Evolutionary conservation across 35 echinoderm and acorn worm genomes (phyloP).

Genomic region (Apostichopus californicus): DNA sequence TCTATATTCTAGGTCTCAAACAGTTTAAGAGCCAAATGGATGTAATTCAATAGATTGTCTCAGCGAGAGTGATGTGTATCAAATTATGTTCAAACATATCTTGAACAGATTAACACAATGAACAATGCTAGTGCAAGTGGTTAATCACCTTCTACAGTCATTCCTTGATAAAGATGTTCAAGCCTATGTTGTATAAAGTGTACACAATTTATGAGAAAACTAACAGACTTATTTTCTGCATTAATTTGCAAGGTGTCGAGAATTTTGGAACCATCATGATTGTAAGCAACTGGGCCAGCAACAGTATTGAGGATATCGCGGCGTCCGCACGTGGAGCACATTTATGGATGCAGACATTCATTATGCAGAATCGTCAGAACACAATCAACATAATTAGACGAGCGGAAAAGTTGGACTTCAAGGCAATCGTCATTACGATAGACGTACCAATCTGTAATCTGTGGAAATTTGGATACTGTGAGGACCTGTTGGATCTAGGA

Average conservation of each 20-base stretch:
- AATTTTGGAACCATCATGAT: slow-evolving; percentile 37
- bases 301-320: slow-evolving; percentile 23
- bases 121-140: no score
- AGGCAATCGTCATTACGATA: slow-evolving; percentile 38
- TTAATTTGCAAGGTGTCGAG: background rate
- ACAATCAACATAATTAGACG: slow-evolving; percentile 14
- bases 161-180: no score
- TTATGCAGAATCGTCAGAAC: slow-evolving; percentile 8
- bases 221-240: background rate
- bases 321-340: slow-evolving; percentile 8
- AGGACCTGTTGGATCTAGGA: no score
- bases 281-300: slow-evolving; percentile 19
- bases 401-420: slow-evolving; percentile 48
- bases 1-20: no score
- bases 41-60: no score
- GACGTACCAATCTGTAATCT: slow-evolving; percentile 20
- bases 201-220: no score
- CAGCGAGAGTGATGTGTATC: no score
- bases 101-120: no score
- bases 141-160: no score
- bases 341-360: slow-evolving; percentile 42
- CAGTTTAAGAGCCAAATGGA: no score
- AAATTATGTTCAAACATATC: no score
- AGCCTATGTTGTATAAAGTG: no score
- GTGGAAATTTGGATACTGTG: background rate